Base-by-base conservation (phyloP, 2,797 vertebrate genomes). In the Pagetopsis macropterus region DNA sequence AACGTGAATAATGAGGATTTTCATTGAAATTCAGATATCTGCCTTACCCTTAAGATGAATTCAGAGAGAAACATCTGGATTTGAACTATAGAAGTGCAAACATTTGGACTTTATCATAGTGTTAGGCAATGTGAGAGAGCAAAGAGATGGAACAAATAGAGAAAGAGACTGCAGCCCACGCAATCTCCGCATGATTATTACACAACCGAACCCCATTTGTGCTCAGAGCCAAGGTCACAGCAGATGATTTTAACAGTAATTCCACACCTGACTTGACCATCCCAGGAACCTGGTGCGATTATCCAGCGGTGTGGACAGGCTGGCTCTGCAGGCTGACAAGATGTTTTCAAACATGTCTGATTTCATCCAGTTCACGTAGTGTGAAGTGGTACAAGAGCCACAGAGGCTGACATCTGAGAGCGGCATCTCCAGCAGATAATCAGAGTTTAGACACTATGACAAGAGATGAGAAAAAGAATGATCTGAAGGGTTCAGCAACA, bases 271-370 rank as follows among this genome's bases (percentile, higher is more conserved):
- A 72, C 71, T 79, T 43, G 59, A 66, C 70, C 73, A 60, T 56
- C 50, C 11, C n/a, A n/a, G n/a, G n/a, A 17, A 82, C 80, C 78
- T 16, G 70, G 70, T 61, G 60, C 77, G 81, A 76, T 84, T 71
- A 81, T 66, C 75, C 72, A 33, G 70, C 71, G 48, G 75, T 74
- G 84, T 76, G 74, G 84, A 85, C 61, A 62, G 77, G 48, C 48
- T 16, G 62, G 54, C 73, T 40, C 77, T 43, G 59, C 51, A 9
- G 60, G 75, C 64, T 23, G 73, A 84, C 82, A 69, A 69, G 72
- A 82, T 87, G 81, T 82, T 82, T 88, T 89, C 81, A 80, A 81
- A 86, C 70, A 72, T 81, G 83, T 86, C 69, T 56, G 78, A 85
- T 87, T 85, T 67, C 63, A 82, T 89, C 81, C 76, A 65, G 41